Evolutionary conservation across 2,888 invertebrate genomes (phyloP).

Genomic region (Empis stercorea): DNA sequence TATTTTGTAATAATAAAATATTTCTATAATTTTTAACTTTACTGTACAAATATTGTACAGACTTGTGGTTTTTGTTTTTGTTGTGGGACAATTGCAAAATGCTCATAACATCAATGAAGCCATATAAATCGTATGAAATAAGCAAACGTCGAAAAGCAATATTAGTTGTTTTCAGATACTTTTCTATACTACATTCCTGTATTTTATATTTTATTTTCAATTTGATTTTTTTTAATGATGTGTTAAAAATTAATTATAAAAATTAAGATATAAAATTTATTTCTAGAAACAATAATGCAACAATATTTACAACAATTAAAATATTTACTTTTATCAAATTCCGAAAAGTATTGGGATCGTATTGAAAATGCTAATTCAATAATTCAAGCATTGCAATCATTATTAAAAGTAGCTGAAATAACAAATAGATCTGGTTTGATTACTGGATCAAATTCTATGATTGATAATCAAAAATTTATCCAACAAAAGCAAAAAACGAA

Average conservation of each 20-base stretch:
- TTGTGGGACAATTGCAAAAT: too few species aligned
- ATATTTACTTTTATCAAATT: slow-evolving; percentile 25
- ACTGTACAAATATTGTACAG: too few species aligned
- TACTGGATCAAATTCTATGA: slow-evolving; percentile 8
- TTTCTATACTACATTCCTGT: too few species aligned
- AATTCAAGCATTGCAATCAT: slow-evolving; percentile 30
- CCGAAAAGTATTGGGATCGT: slow-evolving; percentile 23
- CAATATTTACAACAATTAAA: slow-evolving; percentile 30
- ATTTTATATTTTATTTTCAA: too few species aligned
- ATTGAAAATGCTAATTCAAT: slow-evolving; percentile 26
- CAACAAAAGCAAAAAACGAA: background rate
- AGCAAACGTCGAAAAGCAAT: too few species aligned
- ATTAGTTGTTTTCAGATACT: too few species aligned
- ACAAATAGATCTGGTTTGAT: slow-evolving; percentile 9
- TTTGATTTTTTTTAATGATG: too few species aligned
- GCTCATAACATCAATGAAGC: too few species aligned
- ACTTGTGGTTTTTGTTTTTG: too few species aligned
- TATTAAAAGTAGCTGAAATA: slow-evolving; percentile 32
- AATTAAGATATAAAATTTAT: background rate
- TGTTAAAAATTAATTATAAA: too few species aligned
- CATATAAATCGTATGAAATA: too few species aligned
- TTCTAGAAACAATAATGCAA: slow-evolving; percentile 27
- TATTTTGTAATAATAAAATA: background rate
- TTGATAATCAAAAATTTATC: slow-evolving; percentile 8
- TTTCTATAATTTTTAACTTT: too few species aligned